Base-by-base conservation (phyloP, 2,113 vertebrate species). In the Dinomys branickii region DNA sequence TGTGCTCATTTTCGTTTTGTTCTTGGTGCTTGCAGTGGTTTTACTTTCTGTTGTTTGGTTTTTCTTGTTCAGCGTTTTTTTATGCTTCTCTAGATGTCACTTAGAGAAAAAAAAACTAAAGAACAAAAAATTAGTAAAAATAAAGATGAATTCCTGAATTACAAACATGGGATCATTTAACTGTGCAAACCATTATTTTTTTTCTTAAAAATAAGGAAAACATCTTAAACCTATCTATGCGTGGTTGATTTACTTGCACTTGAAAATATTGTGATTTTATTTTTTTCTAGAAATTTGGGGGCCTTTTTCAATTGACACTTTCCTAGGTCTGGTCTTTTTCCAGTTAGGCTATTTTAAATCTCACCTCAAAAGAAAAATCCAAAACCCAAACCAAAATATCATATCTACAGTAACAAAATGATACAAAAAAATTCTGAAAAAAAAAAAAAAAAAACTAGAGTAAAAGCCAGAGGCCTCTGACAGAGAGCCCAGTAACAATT, bases 1-100 rank as follows among this genome's bases (percentile, higher is more conserved):
- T 99, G 98, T 99, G 99, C 98, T 99, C 99, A 99, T 99, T 98
- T 99, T 98, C 73, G 98, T 99, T 99, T 98, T 17, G 98, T 98
- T 99, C 97, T 98, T 99, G 98, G 98, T 99, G 99, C 99, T 99
- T 99, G 98, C 98, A 98, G 98, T 99, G 99, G 98, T 99, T 99
- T 98, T 97, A 96, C 98, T 98, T 98, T 98, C 98, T 98, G 98
- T 98, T 98, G 98, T 99, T 63, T 98, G 99, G 98, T 99, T 98
- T 98, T 98, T 99, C 99, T 98, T 99, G 89, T 98, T 99, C 98
- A 98, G 97, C 98, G 94, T 98, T 98, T 97, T 94, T 95, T 98
- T 98, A 98, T 98, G 98, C 99, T 99, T 99, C 98, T 98, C 97
- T 99, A 98, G 99, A 98, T 99, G 98, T 99, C 98, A 98, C 98